Percentiles rank a stretch among this genome's conserved stretches.
Evolutionary conservation across 1,140 invertebrate genomes (phyloP).

Genomic region (Drosophila pruinosa): DNA sequence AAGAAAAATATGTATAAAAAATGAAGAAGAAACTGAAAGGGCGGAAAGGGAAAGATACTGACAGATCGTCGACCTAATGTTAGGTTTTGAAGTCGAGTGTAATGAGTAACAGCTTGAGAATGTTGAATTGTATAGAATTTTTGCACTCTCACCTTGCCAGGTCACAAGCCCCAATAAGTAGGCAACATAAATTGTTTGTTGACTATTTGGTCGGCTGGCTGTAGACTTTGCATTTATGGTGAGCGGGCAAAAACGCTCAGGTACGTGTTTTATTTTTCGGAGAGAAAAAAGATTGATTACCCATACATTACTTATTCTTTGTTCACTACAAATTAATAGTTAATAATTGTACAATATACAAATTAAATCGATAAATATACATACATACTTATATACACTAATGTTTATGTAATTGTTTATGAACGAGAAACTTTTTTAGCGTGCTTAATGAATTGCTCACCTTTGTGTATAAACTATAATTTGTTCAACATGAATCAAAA

Average conservation of each 20-base stretch:
- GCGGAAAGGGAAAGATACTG: constrained; percentile 31
- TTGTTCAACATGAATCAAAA: constrained; percentile 74
- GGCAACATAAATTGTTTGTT: neutral
- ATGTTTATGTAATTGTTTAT: constrained; percentile 63
- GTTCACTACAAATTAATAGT: constrained; percentile 77
- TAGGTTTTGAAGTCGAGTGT: constrained; percentile 60
- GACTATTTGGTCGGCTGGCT: neutral
- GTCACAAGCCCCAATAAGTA: neutral
- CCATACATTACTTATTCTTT: constrained; percentile 81
- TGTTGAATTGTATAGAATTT: constrained; percentile 81
- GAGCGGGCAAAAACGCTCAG: constrained; percentile 78
- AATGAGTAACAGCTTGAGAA: constrained; percentile 78
- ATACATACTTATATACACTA: constrained; percentile 49
- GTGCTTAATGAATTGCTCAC: constrained; percentile 63
- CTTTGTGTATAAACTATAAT: constrained; percentile 66
- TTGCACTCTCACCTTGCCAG: constrained; percentile 48
- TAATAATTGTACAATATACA: constrained; percentile 66
- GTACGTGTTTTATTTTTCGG: constrained; percentile 83
- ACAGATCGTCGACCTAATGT: constrained; percentile 61
- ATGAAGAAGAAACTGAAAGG: constrained; percentile 18
- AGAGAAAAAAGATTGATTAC: constrained; percentile 87
- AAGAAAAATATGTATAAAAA: constrained; percentile 1
- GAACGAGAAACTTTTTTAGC: constrained; percentile 33
- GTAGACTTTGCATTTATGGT: neutral
- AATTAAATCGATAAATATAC: constrained; percentile 38